Percentiles rank a stretch among this genome's conserved stretches.
Conservation (phyloP, 2,113 vertebrate genomes). For the Eptatretus burgeri region DNA sequence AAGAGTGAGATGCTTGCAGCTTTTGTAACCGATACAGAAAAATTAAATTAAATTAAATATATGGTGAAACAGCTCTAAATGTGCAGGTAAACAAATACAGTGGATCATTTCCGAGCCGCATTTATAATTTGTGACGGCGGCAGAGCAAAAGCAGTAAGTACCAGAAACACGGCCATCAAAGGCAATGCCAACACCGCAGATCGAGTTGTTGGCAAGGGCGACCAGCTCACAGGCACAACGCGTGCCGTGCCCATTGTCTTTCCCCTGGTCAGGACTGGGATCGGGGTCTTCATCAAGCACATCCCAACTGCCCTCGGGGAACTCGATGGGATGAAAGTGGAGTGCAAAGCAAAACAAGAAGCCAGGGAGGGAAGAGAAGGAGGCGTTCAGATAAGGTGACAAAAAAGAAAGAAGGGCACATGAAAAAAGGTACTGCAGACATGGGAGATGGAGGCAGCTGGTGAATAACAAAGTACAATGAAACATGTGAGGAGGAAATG, state of each 20-base stretch:
- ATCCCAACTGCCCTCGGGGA: slow-evolving; percentile 80
- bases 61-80: too few species aligned
- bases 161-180: slow-evolving; percentile 70
- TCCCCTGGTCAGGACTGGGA: slow-evolving; percentile 74
- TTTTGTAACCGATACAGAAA: too few species aligned
- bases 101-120: too few species aligned
- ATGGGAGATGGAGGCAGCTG: too few species aligned
- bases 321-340: slow-evolving; percentile 18
- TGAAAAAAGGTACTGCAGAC: too few species aligned
- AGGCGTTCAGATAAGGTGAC: not conserved
- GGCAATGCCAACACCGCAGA: slow-evolving; percentile 71
- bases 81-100: too few species aligned
- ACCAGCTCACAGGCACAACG: slow-evolving; percentile 80
- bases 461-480: too few species aligned
- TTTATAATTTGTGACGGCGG: too few species aligned
- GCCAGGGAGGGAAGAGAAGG: not conserved
- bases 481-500: not conserved
- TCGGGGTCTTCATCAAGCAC: slow-evolving; percentile 80
- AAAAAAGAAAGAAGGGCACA: accelerated
- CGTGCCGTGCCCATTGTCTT: slow-evolving; percentile 75
- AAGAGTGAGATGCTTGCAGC: too few species aligned
- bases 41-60: too few species aligned
- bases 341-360: too few species aligned
- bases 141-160: slow-evolving; percentile 12
- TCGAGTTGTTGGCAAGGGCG: slow-evolving; percentile 64